Evolutionary conservation across 1,140 invertebrate genomes (phyloP), one percentile per base, ranked within the genome.

Genomic region (Bradysia coprophila): DNA sequence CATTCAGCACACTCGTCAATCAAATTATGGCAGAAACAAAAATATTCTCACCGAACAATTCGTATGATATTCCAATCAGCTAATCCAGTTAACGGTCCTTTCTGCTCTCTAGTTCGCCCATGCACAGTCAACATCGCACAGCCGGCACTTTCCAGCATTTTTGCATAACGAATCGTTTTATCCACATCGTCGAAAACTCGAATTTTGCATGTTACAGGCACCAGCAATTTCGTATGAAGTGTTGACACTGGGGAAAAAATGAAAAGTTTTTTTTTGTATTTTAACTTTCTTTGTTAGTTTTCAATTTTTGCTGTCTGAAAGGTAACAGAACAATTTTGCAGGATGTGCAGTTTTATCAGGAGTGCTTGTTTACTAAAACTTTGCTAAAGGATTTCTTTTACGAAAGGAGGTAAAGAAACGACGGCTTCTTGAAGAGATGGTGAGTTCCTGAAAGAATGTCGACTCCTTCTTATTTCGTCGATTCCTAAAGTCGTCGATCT

Each of bases 121-220:
- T 99, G 95, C 10, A 99, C 86, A 3, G 93, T 94, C 2, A 98
- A 65, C 46, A 97, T 71, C 57, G 79, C 78, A 51, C 88, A 93
- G 6, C 95, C 95, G 40, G 94, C 83, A n/a, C 65, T 57, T 64
- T 96, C 92, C 38, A 98, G 61, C 87, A 96, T 92, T 61, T 84
- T 66, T 4, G 93, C 93, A 74, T 98, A 98, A 43, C 76, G 53
- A 1, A 97, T 69, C 1, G 93, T 95, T 61, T 81, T 89, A 19
- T 80, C 67, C n/a, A 91, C 64, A 55, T 81, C 81, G 39, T 84
- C 71, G 65, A 96, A 95, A 38, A 93, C 74, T 52, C 95, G 72
- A 38, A 98, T 81, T 70, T 99, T 99, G 60, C 91, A 96, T 9
- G 92, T 95, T 1, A 98, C 77, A 32, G 94, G 92, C 37, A 97